Conservation (phyloP, 2,888 invertebrate genomes). For the Sphaerophoria taeniata region DNA sequence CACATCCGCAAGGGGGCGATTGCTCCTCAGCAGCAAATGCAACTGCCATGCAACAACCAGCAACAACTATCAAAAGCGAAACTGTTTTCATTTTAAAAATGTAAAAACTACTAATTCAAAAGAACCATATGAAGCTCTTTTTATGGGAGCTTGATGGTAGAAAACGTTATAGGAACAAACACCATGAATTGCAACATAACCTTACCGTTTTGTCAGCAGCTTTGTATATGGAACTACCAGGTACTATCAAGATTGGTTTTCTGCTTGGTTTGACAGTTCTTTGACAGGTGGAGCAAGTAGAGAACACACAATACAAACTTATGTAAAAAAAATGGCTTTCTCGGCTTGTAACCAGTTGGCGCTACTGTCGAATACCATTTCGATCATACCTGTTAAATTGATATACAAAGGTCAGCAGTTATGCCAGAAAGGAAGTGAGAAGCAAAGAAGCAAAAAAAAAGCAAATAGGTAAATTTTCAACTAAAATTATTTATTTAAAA, state of each 20-base stretch:
- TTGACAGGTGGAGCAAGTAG: no score
- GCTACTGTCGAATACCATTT: no score
- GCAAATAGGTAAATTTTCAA: conserved; percentile 46
- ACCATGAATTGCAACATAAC: not conserved
- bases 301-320: no score
- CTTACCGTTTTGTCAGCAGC: conserved; percentile 43
- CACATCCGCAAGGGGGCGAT: conserved; percentile 48
- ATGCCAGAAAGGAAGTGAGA: not conserved
- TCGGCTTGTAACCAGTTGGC: no score
- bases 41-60: conserved; percentile 25
- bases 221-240: no score
- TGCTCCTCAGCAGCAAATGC: conserved; percentile 4
- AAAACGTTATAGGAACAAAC: conserved; percentile 36
- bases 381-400: no score
- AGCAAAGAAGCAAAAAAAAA: conserved; percentile 10
- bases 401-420: no score
- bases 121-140: conserved; percentile 18
- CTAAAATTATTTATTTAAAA: conserved; percentile 53
- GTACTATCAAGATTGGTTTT: no score
- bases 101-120: conserved; percentile 27
- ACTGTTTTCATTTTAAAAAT: conserved; percentile 43
- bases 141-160: conserved; percentile 43
- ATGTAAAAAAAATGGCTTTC: no score
- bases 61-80: conserved; percentile 3
- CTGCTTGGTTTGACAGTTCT: no score